Conservation (phyloP, 2,888 invertebrate species). For the Xanthorhoe spadicearia region DNA sequence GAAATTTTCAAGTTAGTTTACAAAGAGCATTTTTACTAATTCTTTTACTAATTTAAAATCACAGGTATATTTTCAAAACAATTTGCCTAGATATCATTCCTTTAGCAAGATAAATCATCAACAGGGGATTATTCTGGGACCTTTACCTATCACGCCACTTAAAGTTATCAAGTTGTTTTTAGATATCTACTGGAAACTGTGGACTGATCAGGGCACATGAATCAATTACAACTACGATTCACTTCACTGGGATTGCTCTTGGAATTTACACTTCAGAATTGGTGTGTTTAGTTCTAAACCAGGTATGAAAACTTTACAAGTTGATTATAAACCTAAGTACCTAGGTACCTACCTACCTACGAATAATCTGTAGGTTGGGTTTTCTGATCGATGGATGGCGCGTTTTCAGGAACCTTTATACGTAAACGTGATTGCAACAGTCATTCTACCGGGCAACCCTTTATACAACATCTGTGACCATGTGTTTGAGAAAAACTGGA, state of each 20-base stretch:
- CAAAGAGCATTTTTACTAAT: not conserved
- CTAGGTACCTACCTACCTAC: too few species aligned
- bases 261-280: slow-evolving; percentile 75
- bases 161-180: not conserved
- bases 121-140: slow-evolving; percentile 1
- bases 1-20: slow-evolving; percentile 70
- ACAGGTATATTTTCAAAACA: not conserved
- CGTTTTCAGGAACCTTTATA: slow-evolving; percentile 70
- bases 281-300: slow-evolving; percentile 74
- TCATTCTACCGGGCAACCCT: slow-evolving; percentile 65
- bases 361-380: not conserved
- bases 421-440: slow-evolving; percentile 66
- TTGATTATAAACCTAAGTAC: not conserved
- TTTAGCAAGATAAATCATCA: too few species aligned
- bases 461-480: slow-evolving; percentile 65
- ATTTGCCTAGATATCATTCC: too few species aligned
- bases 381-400: not conserved
- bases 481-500: slow-evolving; percentile 64
- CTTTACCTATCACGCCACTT: not conserved
- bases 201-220: slow-evolving; percentile 76
- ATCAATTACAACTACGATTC: slow-evolving; percentile 64
- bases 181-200: slow-evolving; percentile 77
- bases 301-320: slow-evolving; percentile 55
- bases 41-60: not conserved
- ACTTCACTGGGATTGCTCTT: slow-evolving; percentile 70